Base-by-base conservation (phyloP, 2,888 invertebrate species). In the Proisotoma minuta region DNA sequence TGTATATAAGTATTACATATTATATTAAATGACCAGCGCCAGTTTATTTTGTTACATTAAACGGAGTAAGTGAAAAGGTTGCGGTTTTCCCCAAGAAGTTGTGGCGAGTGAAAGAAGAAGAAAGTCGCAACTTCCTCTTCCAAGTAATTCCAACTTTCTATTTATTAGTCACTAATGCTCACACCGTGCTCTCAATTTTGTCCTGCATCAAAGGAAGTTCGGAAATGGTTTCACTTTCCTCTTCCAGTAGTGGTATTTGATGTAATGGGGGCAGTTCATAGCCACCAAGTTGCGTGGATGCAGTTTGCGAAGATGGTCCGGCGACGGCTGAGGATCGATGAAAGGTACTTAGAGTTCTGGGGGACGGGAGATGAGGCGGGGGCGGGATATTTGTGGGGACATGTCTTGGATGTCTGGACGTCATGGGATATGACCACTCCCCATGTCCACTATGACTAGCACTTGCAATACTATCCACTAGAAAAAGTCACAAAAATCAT, bases 181-280 rank as follows among this genome's bases (percentile, higher is more conserved):
- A 73, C 62, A 73, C 73, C 34, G 73, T 73, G 60, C 73, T 73
- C 60, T 73, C 73, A 52, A 73, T 73, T 68, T 73, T 73, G 58
- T 73, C 73, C 40, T 64, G 61, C 71, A 73, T 68, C 47, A 69
- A 62, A 58, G 72, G 71, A 61, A 72, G 66, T 59, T 73, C 70
- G 40, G 71, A 62, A 60, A 70, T 63, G 62, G 67, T 63, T 63
- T 73, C 73, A 29, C 68, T 60, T 63, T 73, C 73, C 63, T 73
- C 73, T 59, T 73, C 73, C 26, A 70, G 62, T 29, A 69, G 68
- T 63, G 70, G 70, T 63, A 72, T 68, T 66, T 70, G 72, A 47
- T 65, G 62, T 28, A 70, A 59, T 53, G 70, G 69, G 51, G 73
- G 66, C 61, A 73, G 66, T 23, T 73, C 71, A 40, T 73, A 72